A percentile compares a stretch with the other conserved stretches of the same genome.
These are phyloP conservation scores for Decapterus maruadsi DNA, from an alignment of 2,797 vertebrate genomes.

Conservation along the genomic window DNA sequence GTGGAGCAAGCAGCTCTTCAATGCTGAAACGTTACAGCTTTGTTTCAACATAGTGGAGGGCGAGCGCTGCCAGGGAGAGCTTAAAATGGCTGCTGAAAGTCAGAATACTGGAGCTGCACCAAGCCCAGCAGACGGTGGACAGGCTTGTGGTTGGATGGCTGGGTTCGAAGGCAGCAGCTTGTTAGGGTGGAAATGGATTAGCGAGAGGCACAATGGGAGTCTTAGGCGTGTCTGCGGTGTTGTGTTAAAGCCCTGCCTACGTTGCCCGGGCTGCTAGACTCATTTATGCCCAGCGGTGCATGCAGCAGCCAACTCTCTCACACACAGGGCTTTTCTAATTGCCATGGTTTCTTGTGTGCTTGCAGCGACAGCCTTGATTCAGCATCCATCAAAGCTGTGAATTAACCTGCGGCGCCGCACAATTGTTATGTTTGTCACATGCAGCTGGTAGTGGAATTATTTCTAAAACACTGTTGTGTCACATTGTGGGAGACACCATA, in stretches of 20 bases:
- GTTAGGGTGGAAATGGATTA: constrained; percentile 86
- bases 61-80: constrained; percentile 66
- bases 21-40: constrained; percentile 59
- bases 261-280: constrained; percentile 78
- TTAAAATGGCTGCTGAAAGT: constrained; percentile 83
- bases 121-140: constrained; percentile 80
- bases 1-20: constrained; percentile 42
- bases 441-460: constrained; percentile 69
- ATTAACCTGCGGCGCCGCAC: constrained; percentile 71
- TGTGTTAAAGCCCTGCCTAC: constrained; percentile 80
- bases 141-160: constrained; percentile 77
- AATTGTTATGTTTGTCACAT: constrained; percentile 73
- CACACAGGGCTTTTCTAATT: constrained; percentile 78
- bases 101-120: constrained; percentile 78
- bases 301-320: constrained; percentile 78
- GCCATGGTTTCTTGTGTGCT: constrained; percentile 76
- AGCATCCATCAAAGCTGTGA: constrained; percentile 73
- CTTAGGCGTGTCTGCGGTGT: constrained; percentile 81
- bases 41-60: constrained; percentile 59
- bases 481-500: constrained; percentile 26
- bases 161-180: constrained; percentile 80
- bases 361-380: constrained; percentile 71
- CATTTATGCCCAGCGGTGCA: constrained; percentile 84
- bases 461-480: constrained; percentile 46
- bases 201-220: constrained; percentile 81